phyloP scores from a whole-genome alignment of 2,888 invertebrate genomes.

The Euzophera pinguis region DNA sequence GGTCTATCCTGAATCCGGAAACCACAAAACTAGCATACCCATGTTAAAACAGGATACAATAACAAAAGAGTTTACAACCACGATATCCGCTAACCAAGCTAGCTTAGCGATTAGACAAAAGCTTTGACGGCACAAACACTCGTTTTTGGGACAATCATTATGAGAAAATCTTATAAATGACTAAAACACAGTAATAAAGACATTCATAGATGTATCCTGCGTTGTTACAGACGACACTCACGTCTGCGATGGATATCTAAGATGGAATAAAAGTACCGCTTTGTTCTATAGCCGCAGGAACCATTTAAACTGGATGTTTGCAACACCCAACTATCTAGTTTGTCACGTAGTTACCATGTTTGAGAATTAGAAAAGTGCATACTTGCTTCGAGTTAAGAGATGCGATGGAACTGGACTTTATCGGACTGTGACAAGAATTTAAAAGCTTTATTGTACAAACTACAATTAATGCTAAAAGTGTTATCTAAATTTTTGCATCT shows the following conservation, averaged over 20 bases:
- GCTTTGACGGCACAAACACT: constrained; percentile 73
- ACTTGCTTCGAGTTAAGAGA: too few species aligned
- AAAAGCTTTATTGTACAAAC: too few species aligned
- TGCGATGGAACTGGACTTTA: too few species aligned
- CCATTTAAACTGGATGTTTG: constrained; percentile 47
- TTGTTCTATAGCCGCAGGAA: constrained; percentile 62
- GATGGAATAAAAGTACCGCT: constrained; percentile 76
- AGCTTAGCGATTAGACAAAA: constrained; percentile 74
- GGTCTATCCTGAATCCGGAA: too few species aligned
- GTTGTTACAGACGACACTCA: constrained; percentile 76
- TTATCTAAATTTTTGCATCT: too few species aligned
- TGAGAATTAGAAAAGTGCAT: neutral
- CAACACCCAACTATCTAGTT: constrained; percentile 20
- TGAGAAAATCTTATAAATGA: constrained; percentile 80
- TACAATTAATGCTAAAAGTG: too few species aligned
- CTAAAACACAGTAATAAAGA: constrained; percentile 77
- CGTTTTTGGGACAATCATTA: constrained; percentile 79
- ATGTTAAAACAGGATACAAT: constrained; percentile 19
- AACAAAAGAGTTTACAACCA: constrained; percentile 11
- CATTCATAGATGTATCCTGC: constrained; percentile 76
- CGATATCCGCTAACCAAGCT: constrained; percentile 22
- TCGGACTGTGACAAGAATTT: too few species aligned
- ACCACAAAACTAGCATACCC: neutral
- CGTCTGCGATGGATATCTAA: constrained; percentile 75
- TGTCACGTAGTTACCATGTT: neutral